These are phyloP conservation scores for Crotalus viridis DNA, from an alignment of 2,113 vertebrate species.

Conservation along the genomic window DNA sequence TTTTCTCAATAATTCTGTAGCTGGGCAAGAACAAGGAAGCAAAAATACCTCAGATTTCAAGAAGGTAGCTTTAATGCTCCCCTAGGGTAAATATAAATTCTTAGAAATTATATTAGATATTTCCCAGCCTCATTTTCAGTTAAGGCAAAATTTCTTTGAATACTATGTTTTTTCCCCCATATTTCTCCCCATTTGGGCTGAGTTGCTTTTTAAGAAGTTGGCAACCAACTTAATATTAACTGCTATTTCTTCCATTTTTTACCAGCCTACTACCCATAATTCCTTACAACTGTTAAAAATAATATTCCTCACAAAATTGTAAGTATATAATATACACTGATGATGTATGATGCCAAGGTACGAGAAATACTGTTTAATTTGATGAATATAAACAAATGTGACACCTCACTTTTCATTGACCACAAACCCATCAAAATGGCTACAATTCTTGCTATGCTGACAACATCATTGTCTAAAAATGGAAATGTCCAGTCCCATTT, in stretches of 20 bases:
- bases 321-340: background rate
- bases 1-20: background rate
- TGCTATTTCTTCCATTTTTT: background rate
- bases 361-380: background rate
- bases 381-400: background rate
- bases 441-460: rapidly evolving
- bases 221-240: background rate
- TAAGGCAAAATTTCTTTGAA: background rate
- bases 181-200: background rate
- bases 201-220: background rate
- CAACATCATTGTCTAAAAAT: slow-evolving; percentile 5
- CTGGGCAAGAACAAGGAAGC: background rate
- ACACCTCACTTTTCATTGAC: background rate
- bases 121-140: background rate
- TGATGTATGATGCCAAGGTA: background rate
- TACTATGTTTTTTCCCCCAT: background rate
- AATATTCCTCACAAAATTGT: background rate
- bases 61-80: background rate
- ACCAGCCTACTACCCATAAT: background rate
- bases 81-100: background rate
- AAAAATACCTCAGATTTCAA: background rate
- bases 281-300: background rate
- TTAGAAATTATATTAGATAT: background rate
- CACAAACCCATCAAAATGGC: slow-evolving; percentile 1
- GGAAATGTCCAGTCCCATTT: background rate